Base-by-base conservation (phyloP, 35 echinoderm and acorn worm genomes). In the Ptychodera flava region DNA sequence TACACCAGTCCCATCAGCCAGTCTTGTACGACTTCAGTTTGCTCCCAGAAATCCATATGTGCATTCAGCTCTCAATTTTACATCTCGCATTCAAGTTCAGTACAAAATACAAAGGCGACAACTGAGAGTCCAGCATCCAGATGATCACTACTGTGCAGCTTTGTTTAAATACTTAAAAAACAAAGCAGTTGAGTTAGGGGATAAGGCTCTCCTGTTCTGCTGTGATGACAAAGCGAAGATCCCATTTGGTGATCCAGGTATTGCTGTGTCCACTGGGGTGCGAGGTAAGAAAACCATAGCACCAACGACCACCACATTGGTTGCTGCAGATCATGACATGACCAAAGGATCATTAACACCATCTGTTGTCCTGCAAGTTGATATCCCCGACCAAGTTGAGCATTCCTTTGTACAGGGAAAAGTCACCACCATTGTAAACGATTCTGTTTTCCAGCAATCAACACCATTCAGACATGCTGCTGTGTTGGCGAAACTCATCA, bases 401-500 rank as follows among this genome's bases (percentile, higher is more conserved):
- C 31, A 88, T 30, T 82, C 87, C 30, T 82, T 88, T 31, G 32
- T 36, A 52, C 36, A 38, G 29, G 87, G 78, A 15, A n/a, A 88
- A 52, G 78, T 88, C 33, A 6, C 34, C 0, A 33, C 37, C 16
- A 35, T 64, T 29, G 14, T 82, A 34, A 88, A 88, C 0, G 87
- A 88, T 78, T 28, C 76, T 0, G 86, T 87, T 78, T 87, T 87
- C 33, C 10, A 86, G 31, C 86, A 78, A 35, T 33, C 76, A 0
- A 78, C 87, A 82, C 87, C 87, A 33, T 88, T 88, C 34, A 27
- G 79, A 29, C 87, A 88, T 82, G 36, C 78, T 29, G 87, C 79
- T 15, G 45, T 12, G 22, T 64, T 64, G 22, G 22, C 45, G 22
- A 64, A 22, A 22, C 45, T 64, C 6, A 12, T 22, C 22, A 64